Percentiles rank a stretch among this genome's conserved stretches.
Conservation (phyloP, 2,113 vertebrate genomes). For the Cebus imitator region DNA sequence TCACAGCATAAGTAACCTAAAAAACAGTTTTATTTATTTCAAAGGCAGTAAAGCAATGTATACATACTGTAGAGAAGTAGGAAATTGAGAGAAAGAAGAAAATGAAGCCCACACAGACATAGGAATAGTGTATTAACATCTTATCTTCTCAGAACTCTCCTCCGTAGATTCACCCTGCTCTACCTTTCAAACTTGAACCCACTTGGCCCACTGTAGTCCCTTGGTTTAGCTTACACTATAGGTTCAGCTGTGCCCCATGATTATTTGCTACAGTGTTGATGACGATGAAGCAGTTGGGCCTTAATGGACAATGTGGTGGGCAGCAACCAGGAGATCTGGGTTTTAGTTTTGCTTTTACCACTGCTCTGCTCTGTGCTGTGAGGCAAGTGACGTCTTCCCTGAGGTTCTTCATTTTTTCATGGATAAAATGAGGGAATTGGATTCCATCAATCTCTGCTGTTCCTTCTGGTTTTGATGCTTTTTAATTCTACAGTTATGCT, state of each 20-base stretch:
- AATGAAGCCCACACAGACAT: not conserved
- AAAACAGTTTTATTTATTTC: not conserved
- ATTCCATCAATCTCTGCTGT: not conserved
- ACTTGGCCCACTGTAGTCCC: not conserved
- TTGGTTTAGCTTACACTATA: not conserved
- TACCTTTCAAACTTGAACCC: constrained; percentile 1
- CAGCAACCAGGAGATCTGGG: not conserved
- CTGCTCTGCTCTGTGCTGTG: not conserved
- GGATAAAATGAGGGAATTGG: not conserved
- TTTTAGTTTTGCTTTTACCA: not conserved
- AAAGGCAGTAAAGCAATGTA: constrained; percentile 39
- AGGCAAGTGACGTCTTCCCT: not conserved
- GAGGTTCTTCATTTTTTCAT: not conserved
- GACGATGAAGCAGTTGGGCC: not conserved
- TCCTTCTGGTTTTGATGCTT: not conserved
- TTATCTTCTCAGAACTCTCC: not conserved
- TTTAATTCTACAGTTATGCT: not conserved
- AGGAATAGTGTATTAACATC: not conserved
- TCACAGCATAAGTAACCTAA: not conserved
- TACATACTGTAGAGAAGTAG: not conserved
- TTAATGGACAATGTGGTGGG: not conserved
- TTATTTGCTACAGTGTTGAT: not conserved
- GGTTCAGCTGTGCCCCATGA: not conserved
- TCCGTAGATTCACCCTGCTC: not conserved
- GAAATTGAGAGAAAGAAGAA: constrained; percentile 22